Percentiles rank a stretch among this genome's conserved stretches.
These are phyloP conservation scores for Eptesicus fuscus DNA, from an alignment of 2,113 vertebrate genomes.

Conservation along the genomic window DNA sequence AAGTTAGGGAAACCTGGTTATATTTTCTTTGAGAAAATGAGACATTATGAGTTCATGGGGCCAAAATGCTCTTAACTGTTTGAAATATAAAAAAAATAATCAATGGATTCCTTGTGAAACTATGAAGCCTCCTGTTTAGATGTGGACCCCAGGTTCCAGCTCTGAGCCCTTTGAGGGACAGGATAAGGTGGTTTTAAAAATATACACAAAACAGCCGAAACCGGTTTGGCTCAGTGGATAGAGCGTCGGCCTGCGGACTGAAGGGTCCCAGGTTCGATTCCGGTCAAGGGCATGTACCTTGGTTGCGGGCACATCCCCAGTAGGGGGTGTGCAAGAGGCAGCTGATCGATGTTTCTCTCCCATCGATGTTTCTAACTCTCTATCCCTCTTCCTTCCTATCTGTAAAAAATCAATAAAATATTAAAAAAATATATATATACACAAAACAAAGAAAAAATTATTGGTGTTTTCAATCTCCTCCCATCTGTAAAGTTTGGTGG, in stretches of 20 bases:
- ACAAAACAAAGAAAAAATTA: background rate
- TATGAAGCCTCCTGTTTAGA: background rate
- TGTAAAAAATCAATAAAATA: too few relatives aligned
- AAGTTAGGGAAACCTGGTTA: background rate
- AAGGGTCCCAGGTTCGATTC: too few relatives aligned
- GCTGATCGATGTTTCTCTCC: too few relatives aligned
- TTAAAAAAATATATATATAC: too few relatives aligned
- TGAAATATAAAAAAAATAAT: constrained; percentile 12
- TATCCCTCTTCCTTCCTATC: too few relatives aligned
- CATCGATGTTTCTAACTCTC: too few relatives aligned
- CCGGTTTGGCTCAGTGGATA: too few relatives aligned
- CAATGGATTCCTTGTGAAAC: background rate
- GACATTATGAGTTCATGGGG: background rate
- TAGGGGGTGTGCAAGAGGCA: too few relatives aligned
- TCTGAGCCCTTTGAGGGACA: background rate
- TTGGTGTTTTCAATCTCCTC: constrained; percentile 27
- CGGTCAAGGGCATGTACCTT: too few relatives aligned
- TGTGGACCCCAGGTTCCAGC: background rate
- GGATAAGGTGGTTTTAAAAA: background rate
- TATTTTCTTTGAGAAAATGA: constrained; percentile 38
- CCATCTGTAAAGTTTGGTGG: background rate
- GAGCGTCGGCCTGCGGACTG: too few relatives aligned
- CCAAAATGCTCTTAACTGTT: background rate
- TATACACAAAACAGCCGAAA: background rate
- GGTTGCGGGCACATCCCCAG: too few relatives aligned